phyloP scores from a whole-genome alignment of 2,113 vertebrate species.

The Leptobrachium leishanense region DNA sequence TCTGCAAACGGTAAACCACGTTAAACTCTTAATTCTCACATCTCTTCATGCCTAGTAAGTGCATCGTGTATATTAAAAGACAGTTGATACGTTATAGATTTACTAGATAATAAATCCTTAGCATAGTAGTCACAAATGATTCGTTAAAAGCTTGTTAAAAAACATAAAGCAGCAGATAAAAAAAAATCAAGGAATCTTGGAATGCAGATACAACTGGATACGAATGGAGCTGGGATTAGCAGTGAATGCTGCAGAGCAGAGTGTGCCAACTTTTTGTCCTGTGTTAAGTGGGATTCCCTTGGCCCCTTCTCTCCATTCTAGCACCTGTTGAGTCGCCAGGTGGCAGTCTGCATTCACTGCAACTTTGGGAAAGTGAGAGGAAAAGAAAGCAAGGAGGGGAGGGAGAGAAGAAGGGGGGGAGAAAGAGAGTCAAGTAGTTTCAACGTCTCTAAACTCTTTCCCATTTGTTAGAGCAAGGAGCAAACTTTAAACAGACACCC shows the following conservation, averaged over 20 bases:
- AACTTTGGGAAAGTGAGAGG: slow-evolving; percentile 17
- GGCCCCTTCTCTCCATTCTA: slow-evolving; percentile 42
- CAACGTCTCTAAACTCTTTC: slow-evolving; percentile 55
- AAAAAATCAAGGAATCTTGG: neutral
- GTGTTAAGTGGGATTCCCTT: slow-evolving; percentile 25
- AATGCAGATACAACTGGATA: neutral
- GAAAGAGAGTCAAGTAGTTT: slow-evolving; percentile 46
- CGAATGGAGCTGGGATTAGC: neutral
- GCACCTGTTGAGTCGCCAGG: slow-evolving; percentile 81
- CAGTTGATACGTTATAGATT: too few species aligned
- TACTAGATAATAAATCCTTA: too few species aligned
- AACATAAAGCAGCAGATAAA: neutral
- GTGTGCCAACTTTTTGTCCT: slow-evolving; percentile 25
- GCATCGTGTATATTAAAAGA: too few species aligned
- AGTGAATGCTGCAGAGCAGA: neutral
- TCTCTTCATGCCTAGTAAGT: too few species aligned
- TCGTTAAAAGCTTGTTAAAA: neutral
- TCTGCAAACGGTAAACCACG: too few species aligned
- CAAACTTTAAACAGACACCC: slow-evolving; percentile 50
- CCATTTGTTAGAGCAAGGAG: slow-evolving; percentile 49
- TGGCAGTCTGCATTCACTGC: slow-evolving; percentile 58
- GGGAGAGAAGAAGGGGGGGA: slow-evolving; percentile 20
- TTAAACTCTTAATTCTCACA: too few species aligned
- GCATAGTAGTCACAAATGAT: too few species aligned
- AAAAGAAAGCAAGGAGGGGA: slow-evolving; percentile 4